phyloP scores from a whole-genome alignment of 1,140 invertebrate species.

The Hyles vespertilio region DNA sequence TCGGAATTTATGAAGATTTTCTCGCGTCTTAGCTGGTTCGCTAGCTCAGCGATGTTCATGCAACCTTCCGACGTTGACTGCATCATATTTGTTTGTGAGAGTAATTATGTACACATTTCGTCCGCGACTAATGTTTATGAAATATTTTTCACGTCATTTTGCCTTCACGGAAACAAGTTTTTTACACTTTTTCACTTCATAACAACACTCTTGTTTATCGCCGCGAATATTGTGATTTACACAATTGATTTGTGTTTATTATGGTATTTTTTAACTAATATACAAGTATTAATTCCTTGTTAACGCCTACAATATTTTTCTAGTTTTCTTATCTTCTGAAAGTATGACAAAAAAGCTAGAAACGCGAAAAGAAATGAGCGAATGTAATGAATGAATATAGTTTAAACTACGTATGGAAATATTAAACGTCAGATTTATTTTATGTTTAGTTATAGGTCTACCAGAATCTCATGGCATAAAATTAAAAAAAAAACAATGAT shows the following conservation, averaged over 20 bases:
- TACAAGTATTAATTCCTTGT: neutral
- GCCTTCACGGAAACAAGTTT: conserved; percentile 35
- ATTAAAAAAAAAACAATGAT: too few species aligned
- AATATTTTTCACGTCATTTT: conserved; percentile 38
- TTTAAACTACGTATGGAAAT: too few species aligned
- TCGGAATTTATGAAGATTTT: conserved; percentile 73
- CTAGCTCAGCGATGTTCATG: conserved; percentile 69
- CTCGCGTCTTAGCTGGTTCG: conserved; percentile 64
- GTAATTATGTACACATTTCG: conserved; percentile 40
- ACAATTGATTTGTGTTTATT: too few species aligned
- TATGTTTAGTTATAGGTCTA: too few species aligned
- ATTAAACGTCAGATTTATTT: too few species aligned
- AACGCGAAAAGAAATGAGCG: conserved; percentile 31
- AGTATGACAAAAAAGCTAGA: conserved; percentile 31
- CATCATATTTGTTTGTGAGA: conserved; percentile 55
- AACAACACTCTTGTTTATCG: conserved; percentile 14
- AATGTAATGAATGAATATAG: conserved; percentile 5
- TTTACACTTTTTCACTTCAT: conserved; percentile 36
- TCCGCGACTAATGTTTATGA: conserved; percentile 25
- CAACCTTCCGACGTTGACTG: conserved; percentile 67
- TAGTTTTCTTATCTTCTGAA: conserved; percentile 22
- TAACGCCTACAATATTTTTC: conserved; percentile 14
- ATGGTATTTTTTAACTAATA: neutral
- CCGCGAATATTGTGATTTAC: too few species aligned
- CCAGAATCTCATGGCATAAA: too few species aligned